phyloP scores from a whole-genome alignment of 2,113 vertebrate species.

The Sphyrna mokarran region DNA sequence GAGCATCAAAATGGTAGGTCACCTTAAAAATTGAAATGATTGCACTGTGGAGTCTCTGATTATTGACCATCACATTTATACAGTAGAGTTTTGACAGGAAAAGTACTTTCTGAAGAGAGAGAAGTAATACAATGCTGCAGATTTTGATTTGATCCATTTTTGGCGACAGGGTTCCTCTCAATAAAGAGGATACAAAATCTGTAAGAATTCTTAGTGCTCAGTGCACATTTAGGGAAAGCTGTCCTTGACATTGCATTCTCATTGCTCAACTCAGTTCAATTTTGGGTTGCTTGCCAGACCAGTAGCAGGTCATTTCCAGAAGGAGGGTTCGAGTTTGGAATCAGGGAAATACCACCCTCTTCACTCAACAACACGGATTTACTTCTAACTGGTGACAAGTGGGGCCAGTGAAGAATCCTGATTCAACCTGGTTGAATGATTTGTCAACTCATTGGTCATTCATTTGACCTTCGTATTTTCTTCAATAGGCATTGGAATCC shows the following conservation, averaged over 20 bases:
- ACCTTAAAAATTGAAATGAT: no score
- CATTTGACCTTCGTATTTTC: background rate
- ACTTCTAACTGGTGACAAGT: background rate
- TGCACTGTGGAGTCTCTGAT: no score
- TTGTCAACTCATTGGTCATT: background rate
- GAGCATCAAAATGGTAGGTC: no score
- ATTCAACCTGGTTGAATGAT: background rate
- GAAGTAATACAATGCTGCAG: background rate
- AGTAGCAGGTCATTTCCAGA: no score
- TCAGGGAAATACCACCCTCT: no score
- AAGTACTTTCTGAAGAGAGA: background rate
- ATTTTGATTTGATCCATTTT: background rate
- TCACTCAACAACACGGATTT: no score
- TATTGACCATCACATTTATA: background rate
- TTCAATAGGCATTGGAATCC: background rate
- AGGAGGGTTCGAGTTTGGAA: no score
- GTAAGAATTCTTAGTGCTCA: background rate
- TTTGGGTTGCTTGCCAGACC: background rate
- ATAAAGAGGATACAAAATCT: background rate
- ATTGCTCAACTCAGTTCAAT: no score
- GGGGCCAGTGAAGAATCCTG: background rate
- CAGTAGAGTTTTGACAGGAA: background rate
- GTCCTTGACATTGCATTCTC: no score
- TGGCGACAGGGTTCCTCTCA: background rate
- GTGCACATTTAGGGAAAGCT: background rate